Evolutionary conservation across 2,888 invertebrate genomes (phyloP).

Genomic region (Patella ulyssiponensis): DNA sequence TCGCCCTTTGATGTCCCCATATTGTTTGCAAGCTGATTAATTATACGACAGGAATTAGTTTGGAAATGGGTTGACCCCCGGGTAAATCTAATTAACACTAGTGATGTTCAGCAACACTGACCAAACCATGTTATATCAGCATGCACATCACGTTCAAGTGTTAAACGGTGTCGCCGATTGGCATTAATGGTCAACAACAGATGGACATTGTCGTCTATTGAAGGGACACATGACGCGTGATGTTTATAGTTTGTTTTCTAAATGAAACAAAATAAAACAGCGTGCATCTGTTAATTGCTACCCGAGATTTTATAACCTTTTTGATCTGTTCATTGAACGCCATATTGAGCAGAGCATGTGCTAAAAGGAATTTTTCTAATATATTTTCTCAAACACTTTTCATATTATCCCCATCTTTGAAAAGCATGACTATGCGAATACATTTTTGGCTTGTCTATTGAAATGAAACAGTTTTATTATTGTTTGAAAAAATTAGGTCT

Average conservation of each 20-base stretch:
- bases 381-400: too few species aligned
- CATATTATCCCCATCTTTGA: too few species aligned
- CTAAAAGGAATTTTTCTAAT: too few species aligned
- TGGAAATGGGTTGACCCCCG: background rate
- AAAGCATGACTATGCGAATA: too few species aligned
- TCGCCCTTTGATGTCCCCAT: background rate
- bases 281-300: background rate
- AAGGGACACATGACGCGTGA: background rate
- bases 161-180: background rate
- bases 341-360: too few species aligned
- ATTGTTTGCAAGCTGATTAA: slow-evolving; percentile 1
- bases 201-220: slow-evolving; percentile 7
- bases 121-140: background rate
- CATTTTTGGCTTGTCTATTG: too few species aligned
- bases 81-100: slow-evolving; percentile 1
- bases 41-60: background rate
- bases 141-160: background rate
- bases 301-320: background rate
- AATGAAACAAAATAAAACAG: background rate
- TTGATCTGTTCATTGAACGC: too few species aligned
- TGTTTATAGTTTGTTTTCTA: slow-evolving; percentile 1
- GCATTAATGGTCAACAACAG: slow-evolving; percentile 9
- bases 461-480: too few species aligned
- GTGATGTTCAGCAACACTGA: background rate
- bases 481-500: too few species aligned